phyloP scores from a whole-genome alignment of 2,113 vertebrate species.

The Lagopus leucura region DNA sequence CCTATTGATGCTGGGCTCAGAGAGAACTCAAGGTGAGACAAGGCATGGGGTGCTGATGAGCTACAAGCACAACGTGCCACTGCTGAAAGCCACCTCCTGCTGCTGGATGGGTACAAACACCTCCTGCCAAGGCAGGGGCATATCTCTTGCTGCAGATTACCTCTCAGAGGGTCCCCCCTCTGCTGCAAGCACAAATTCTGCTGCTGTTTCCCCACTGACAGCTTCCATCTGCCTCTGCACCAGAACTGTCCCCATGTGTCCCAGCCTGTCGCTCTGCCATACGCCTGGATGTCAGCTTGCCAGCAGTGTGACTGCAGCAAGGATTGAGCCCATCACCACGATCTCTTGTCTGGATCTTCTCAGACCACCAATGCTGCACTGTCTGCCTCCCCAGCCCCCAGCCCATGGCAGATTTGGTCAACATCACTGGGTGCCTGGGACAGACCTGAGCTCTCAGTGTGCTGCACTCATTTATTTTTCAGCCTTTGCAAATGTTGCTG shows the following conservation, averaged over 20 bases:
- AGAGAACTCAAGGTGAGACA: not conserved
- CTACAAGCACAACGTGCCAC: not conserved
- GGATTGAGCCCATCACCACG: not conserved
- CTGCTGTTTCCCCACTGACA: constrained; percentile 39
- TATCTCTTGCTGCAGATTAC: not conserved
- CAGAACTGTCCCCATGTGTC: not conserved
- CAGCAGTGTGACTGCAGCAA: not conserved
- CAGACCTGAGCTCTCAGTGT: not conserved
- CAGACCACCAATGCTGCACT: not conserved
- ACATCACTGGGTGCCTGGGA: not conserved
- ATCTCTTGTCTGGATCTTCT: not conserved
- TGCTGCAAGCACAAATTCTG: constrained; percentile 26
- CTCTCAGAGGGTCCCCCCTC: not conserved
- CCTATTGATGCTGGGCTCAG: not conserved
- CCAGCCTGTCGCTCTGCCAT: not conserved
- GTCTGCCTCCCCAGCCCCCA: fast-evolving
- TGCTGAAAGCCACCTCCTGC: too few relatives aligned
- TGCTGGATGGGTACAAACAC: too few relatives aligned
- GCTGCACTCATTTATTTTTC: not conserved
- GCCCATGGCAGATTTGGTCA: not conserved
- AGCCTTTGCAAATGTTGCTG: not conserved
- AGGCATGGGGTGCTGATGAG: not conserved
- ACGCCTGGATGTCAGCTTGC: not conserved
- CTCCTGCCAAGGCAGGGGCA: too few relatives aligned
- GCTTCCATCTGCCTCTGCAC: constrained; percentile 13